Evolutionary conservation across 2,888 invertebrate species (phyloP).

Genomic region (Resseliella maxima): DNA sequence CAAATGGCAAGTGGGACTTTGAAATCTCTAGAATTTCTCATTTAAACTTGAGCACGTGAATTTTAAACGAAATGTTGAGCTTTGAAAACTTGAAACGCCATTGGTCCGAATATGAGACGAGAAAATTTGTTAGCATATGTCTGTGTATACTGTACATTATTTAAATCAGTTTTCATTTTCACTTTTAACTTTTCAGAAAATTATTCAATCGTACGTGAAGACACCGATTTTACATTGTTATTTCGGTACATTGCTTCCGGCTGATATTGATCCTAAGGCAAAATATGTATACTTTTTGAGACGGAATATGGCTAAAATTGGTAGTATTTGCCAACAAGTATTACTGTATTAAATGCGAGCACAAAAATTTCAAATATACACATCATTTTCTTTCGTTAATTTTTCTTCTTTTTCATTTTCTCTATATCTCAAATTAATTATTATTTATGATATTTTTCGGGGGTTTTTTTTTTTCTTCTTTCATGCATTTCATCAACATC

Average conservation of each 20-base stretch:
- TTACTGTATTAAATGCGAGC: background rate
- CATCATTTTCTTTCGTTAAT: constrained; percentile 32
- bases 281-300: constrained; percentile 81
- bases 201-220: constrained; percentile 76
- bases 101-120: background rate
- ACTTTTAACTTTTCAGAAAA: constrained; percentile 69
- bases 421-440: too few species aligned
- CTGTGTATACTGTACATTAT: background rate
- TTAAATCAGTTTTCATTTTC: constrained; percentile 4
- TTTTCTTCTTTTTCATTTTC: too few species aligned
- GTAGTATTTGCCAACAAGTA: background rate
- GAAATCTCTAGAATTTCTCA: background rate
- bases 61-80: background rate
- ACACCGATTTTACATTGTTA: constrained; percentile 77
- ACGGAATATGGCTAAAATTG: constrained; percentile 61
- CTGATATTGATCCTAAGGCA: constrained; percentile 69
- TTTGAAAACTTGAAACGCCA: background rate
- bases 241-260: constrained; percentile 73
- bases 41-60: background rate
- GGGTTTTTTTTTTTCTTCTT: background rate
- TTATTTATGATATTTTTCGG: background rate
- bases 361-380: background rate
- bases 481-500: background rate
- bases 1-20: background rate
- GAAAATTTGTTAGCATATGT: background rate